phyloP scores from a whole-genome alignment of 2,113 vertebrate species.

The Blennius ocellaris region DNA sequence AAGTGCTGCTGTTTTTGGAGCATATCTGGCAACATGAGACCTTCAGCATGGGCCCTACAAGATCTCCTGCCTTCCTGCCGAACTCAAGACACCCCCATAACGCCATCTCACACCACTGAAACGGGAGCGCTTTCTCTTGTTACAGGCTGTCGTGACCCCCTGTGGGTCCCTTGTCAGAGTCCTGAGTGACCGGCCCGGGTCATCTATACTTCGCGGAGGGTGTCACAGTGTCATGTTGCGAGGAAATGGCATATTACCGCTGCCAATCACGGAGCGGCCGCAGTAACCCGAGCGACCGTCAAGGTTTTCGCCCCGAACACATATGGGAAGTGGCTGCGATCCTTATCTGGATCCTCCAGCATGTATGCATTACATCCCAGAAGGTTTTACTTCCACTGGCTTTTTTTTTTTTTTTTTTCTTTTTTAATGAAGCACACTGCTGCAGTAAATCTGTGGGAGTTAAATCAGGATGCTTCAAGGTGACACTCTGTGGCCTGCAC shows the following conservation, averaged over 20 bases:
- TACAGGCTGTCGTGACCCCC: constrained; percentile 67
- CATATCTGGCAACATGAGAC: constrained; percentile 52
- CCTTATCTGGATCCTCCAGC: constrained; percentile 35
- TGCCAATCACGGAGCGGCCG: constrained; percentile 58
- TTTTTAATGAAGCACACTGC: neutral
- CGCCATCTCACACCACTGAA: constrained; percentile 47
- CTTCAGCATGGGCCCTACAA: constrained; percentile 29
- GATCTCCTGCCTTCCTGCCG: constrained; percentile 34
- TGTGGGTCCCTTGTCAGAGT: constrained; percentile 62
- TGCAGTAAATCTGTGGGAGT: neutral
- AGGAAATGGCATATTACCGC: constrained; percentile 70
- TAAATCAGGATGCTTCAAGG: constrained; percentile 38
- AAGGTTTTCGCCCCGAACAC: constrained; percentile 27
- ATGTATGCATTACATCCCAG: constrained; percentile 24
- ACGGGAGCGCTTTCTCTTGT: constrained; percentile 65
- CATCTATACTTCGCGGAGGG: constrained; percentile 65
- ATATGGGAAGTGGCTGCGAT: constrained; percentile 24
- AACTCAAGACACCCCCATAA: constrained; percentile 41
- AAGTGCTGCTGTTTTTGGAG: constrained; percentile 42
- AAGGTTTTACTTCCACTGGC: neutral
- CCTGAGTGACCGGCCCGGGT: constrained; percentile 69
- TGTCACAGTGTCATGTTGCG: constrained; percentile 69
- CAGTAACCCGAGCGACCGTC: constrained; percentile 55
- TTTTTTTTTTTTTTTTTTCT: neutral
- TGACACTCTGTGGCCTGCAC: constrained; percentile 32